These are phyloP conservation scores for Drosophila suzukii DNA, from an alignment of 1,140 invertebrate species.

Conservation along the genomic window DNA sequence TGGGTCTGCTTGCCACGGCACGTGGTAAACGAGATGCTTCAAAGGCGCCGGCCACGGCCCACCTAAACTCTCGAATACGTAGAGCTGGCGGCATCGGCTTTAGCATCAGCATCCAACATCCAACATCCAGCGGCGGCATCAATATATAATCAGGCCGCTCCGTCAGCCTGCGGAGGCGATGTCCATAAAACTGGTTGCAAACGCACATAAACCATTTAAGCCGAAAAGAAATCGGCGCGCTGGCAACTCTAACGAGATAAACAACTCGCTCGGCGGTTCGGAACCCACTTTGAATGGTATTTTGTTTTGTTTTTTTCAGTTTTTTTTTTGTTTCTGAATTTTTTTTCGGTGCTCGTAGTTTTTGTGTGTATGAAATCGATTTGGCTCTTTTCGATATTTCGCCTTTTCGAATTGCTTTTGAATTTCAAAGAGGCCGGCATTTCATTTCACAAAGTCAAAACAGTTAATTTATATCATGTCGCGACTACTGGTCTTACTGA, in stretches of 20 bases:
- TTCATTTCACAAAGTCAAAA: constrained; percentile 84
- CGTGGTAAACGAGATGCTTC: constrained; percentile 80
- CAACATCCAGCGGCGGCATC: constrained; percentile 33
- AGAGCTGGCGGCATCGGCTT: constrained; percentile 2
- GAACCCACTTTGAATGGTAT: constrained; percentile 61
- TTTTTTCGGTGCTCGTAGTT: constrained; percentile 15
- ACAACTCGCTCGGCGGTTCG: constrained; percentile 43
- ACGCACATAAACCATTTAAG: constrained; percentile 82
- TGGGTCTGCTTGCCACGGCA: constrained; percentile 54
- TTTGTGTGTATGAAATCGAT: constrained; percentile 66
- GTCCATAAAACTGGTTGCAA: constrained; percentile 77
- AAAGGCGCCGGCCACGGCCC: constrained; percentile 77
- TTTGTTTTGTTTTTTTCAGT: constrained; percentile 22
- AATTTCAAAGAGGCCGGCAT: constrained; percentile 80
- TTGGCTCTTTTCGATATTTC: constrained; percentile 37
- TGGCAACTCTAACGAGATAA: constrained; percentile 70
- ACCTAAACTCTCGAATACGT: constrained; percentile 62
- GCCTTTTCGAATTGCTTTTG: constrained; percentile 46
- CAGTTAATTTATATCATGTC: constrained; percentile 85
- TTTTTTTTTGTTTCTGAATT: not conserved
- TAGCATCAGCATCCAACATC: constrained; percentile 9
- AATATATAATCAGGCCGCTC: constrained; percentile 55
- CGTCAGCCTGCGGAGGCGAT: constrained; percentile 56
- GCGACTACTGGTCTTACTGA: constrained; percentile 84
- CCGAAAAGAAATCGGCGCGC: constrained; percentile 77